phyloP scores from a whole-genome alignment of 64 coral and sea anemone genomes.

The Trachythela sp. region DNA sequence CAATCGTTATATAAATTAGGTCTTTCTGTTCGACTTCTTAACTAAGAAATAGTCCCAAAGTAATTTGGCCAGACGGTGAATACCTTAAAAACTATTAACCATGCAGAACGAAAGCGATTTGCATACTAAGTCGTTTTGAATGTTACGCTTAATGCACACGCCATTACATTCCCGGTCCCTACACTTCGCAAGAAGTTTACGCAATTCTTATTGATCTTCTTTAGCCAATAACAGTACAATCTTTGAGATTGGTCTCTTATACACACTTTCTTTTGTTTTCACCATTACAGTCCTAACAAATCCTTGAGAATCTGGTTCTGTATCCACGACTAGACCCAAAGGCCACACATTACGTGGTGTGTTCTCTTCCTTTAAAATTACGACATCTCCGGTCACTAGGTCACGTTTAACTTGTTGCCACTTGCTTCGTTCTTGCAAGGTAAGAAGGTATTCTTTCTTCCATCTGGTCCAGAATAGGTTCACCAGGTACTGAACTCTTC shows the following conservation, averaged over 20 bases:
- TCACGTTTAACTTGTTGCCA: background rate
- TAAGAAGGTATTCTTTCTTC: constrained; percentile 11
- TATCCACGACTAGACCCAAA: background rate
- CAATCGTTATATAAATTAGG: too few species aligned
- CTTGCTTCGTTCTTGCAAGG: background rate
- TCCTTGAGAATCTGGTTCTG: constrained; percentile 17
- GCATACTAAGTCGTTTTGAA: too few species aligned
- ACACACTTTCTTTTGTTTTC: constrained; percentile 1
- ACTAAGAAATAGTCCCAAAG: too few species aligned
- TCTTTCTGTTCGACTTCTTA: too few species aligned
- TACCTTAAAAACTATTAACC: too few species aligned
- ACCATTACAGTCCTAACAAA: constrained; percentile 7
- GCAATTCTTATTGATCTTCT: background rate
- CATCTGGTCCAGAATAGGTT: background rate
- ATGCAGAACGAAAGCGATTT: too few species aligned
- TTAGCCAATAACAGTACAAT: background rate
- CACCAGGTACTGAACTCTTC: constrained; percentile 1
- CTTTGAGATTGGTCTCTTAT: constrained; percentile 13
- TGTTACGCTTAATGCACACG: background rate
- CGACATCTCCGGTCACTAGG: background rate
- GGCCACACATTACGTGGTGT: constrained; percentile 12
- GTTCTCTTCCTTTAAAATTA: constrained; percentile 6
- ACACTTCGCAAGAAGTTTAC: background rate
- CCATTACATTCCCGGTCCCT: constrained; percentile 7
- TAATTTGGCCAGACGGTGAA: too few species aligned